These are phyloP conservation scores for Drosophila kambysellisi DNA, from an alignment of 2,888 invertebrate genomes.

Conservation along the genomic window DNA sequence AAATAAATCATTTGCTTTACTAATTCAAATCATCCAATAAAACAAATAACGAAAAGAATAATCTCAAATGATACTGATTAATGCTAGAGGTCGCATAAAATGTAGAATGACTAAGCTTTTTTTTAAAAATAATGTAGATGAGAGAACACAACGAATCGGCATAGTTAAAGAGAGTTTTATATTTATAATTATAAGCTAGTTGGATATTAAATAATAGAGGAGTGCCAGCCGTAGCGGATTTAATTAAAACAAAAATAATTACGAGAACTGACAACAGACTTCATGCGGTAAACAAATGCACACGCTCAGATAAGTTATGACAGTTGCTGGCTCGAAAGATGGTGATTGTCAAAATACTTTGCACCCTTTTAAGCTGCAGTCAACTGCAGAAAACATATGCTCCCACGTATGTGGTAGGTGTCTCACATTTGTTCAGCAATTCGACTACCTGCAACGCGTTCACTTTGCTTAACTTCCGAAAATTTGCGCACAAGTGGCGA, in stretches of 20 bases:
- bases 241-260: background rate
- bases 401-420: conserved; percentile 1
- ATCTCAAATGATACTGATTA: background rate
- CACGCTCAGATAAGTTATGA: conserved; percentile 38
- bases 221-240: background rate
- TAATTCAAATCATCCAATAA: background rate
- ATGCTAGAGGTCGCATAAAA: background rate
- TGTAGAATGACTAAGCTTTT: background rate
- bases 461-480: conserved; percentile 41
- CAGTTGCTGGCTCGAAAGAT: conserved; percentile 31
- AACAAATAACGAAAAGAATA: background rate
- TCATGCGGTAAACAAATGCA: conserved; percentile 7
- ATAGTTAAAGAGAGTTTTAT: background rate
- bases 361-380: conserved; percentile 56
- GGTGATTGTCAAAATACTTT: conserved; percentile 44
- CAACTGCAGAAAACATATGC: conserved; percentile 35
- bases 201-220: too few species aligned
- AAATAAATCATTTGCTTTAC: background rate
- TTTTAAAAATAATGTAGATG: background rate
- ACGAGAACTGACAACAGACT: background rate
- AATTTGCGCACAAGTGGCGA: conserved; percentile 36
- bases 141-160: background rate
- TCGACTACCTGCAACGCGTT: conserved; percentile 28
- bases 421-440: conserved; percentile 24
- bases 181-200: background rate